Percentiles rank a stretch among this genome's conserved stretches.
phyloP scores from a whole-genome alignment of 2,113 vertebrate species.

The Jaculus jaculus region DNA sequence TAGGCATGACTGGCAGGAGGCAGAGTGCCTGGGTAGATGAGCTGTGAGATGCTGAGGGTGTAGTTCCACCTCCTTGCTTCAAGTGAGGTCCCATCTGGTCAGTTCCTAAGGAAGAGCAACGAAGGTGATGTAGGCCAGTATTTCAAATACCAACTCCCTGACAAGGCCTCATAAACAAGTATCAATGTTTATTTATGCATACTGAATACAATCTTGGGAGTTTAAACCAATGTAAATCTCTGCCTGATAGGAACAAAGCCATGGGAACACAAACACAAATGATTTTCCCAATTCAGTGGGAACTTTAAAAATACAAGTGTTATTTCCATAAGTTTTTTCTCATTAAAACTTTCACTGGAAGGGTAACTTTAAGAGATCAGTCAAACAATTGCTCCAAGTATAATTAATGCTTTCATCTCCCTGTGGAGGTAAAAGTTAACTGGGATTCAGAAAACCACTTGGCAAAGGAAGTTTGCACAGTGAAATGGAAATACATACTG shows the following conservation, averaged over 20 bases:
- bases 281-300: neutral
- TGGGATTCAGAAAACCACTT: neutral
- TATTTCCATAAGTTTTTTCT: neutral
- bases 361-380: neutral
- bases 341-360: slow-evolving; percentile 18
- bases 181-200: slow-evolving; percentile 21
- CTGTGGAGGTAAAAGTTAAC: neutral
- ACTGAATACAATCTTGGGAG: neutral
- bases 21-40: neutral
- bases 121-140: neutral
- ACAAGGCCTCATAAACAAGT: neutral
- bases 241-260: neutral
- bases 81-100: neutral
- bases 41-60: neutral
- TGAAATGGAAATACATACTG: neutral
- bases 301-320: slow-evolving; percentile 27
- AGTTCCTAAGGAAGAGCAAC: neutral
- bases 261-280: neutral
- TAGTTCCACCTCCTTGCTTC: neutral
- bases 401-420: neutral
- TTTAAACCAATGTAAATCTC: neutral
- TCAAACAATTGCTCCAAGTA: neutral
- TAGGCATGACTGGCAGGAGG: neutral
- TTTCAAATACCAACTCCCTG: neutral
- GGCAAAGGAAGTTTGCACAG: neutral